These are phyloP conservation scores for Podarcis cretensis DNA, from an alignment of 2,113 vertebrate species.

Conservation along the genomic window DNA sequence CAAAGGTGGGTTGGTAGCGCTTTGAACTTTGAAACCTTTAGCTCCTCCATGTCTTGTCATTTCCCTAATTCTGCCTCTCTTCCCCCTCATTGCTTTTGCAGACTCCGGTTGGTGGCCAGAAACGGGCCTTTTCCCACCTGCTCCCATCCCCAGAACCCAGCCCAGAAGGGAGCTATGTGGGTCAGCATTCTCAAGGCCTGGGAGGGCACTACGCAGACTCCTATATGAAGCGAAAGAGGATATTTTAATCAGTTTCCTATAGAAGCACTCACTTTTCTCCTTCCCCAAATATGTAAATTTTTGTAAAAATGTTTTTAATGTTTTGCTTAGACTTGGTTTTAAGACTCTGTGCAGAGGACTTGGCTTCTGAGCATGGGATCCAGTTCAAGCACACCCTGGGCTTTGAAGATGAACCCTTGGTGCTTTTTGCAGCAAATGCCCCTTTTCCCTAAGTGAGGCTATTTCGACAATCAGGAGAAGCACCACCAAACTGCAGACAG, in stretches of 20 bases:
- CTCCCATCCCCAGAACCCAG: constrained; percentile 92
- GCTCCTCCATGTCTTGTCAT: constrained; percentile 14
- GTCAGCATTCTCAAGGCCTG: constrained; percentile 93
- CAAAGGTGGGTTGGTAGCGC: constrained; percentile 76
- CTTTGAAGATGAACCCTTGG: not conserved
- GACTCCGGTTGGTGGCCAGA: constrained; percentile 89
- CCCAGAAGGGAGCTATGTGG: constrained; percentile 90
- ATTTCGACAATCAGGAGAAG: not conserved
- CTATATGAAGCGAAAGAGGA: constrained; percentile 92
- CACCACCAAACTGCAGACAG: not conserved
- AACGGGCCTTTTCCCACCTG: constrained; percentile 89
- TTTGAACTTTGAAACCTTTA: not conserved
- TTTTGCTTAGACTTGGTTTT: constrained; percentile 24
- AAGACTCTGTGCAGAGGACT: not conserved
- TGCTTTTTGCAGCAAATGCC: not conserved
- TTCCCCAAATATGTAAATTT: constrained; percentile 51
- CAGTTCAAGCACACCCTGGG: not conserved
- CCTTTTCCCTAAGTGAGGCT: not conserved
- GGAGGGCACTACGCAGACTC: constrained; percentile 94
- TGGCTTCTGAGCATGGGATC: constrained; percentile 2
- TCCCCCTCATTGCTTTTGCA: constrained; percentile 42
- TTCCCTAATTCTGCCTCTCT: not conserved
- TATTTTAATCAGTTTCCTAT: constrained; percentile 77
- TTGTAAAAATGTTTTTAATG: constrained; percentile 59
- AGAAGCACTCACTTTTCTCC: not conserved